Base-by-base conservation (phyloP, 2,888 invertebrate species). In the Drosophila meridiana region DNA sequence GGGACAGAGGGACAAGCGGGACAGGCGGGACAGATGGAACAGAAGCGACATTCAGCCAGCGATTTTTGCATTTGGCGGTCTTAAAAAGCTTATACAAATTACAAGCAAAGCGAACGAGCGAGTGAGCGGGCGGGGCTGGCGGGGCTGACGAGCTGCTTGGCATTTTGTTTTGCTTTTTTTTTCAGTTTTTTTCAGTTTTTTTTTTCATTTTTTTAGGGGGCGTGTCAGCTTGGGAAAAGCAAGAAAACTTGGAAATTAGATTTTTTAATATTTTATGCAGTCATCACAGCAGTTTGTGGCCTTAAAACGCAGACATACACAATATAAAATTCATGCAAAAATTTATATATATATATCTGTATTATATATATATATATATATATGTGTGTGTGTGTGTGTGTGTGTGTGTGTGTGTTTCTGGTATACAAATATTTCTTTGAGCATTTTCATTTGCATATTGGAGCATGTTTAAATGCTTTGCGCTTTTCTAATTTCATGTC, bases 201-300 rank as follows among this genome's bases (percentile, higher is more conserved):
- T n/a, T 11, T 53, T 34, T 26, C 36, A 30, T 40, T 45, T 58
- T 45, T 38, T 45, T 9, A 20, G 26, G 36, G 69, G 65, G 69
- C 69, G 70, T 80, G 83, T 69, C 83, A 65, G 71, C 65, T 68
- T 65, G 61, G 69, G 26, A 48, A 45, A 65, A 65, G 68, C 77
- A 69, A 76, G 78, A 70, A 81, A 81, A 75, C 69, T 83, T 83
- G 81, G 82, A 89, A 86, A 86, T 86, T 89, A 87, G 82, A 86
- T 86, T 89, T 82, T 89, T 86, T 82, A 89, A 89, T 89, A 89
- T 86, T 86, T 89, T 76, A 83, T 82, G 83, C 83, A 83, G 80
- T 80, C 82, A 71, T 80, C 83, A 77, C 78, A 80, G 76, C 87
- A 71, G 82, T 89, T 76, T 89, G 87, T 83, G 87, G 89, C 76